phyloP scores from a whole-genome alignment of 92 coral and sea anemone species.

The Zoanthus sociatus region DNA sequence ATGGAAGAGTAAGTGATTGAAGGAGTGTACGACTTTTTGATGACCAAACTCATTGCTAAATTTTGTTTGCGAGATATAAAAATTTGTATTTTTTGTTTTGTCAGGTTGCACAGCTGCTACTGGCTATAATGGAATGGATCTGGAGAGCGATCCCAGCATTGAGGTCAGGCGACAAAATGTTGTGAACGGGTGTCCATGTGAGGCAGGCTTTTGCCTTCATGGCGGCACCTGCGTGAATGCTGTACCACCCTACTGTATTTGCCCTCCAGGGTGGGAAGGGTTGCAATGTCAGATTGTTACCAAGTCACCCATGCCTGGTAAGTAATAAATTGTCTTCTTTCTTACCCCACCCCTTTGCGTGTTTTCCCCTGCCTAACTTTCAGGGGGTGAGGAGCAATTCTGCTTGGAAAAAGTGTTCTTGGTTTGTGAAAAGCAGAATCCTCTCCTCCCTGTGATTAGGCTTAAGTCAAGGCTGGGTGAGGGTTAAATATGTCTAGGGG shows the following conservation, averaged over 20 bases:
- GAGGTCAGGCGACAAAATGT: conserved; percentile 81
- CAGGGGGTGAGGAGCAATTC: too few species aligned
- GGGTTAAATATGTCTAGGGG: too few species aligned
- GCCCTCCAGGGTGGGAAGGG: conserved; percentile 87
- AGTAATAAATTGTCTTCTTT: neutral
- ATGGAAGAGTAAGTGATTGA: too few species aligned
- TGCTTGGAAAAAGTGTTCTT: too few species aligned
- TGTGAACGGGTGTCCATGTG: conserved; percentile 88
- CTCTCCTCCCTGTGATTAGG: too few species aligned
- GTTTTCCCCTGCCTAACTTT: neutral
- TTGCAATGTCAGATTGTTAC: conserved; percentile 54
- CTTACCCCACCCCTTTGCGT: neutral
- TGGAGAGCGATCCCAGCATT: conserved; percentile 68
- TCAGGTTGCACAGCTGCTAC: conserved; percentile 89
- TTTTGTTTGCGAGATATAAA: neutral
- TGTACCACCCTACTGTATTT: conserved; percentile 80
- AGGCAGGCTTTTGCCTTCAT: conserved; percentile 69
- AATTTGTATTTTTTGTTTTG: neutral
- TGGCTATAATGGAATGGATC: conserved; percentile 80
- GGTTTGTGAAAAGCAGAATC: too few species aligned
- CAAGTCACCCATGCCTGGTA: conserved; percentile 76
- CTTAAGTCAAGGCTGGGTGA: too few species aligned
- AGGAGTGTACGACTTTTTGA: too few species aligned
- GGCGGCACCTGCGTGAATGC: conserved; percentile 92
- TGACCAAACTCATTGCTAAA: neutral